phyloP scores from a whole-genome alignment of 2,888 invertebrate species.

The Clivina fossor region DNA sequence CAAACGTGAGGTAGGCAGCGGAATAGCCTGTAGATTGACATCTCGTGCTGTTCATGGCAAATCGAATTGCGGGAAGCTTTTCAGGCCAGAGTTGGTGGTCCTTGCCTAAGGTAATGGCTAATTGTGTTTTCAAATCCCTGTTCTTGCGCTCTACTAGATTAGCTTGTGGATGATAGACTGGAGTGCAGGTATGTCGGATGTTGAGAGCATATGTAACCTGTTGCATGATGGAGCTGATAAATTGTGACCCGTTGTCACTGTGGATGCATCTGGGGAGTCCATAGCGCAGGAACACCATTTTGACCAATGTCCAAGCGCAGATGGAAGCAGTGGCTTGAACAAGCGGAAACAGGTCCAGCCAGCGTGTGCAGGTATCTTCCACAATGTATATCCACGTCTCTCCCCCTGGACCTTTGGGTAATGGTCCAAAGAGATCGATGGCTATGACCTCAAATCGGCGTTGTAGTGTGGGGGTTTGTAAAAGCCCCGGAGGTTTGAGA shows the following conservation, averaged over 20 bases:
- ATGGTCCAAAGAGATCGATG: slow-evolving; percentile 34
- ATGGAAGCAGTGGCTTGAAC: slow-evolving; percentile 42
- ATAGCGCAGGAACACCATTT: no score
- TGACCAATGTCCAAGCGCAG: slow-evolving; percentile 41
- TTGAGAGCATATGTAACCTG: slow-evolving; percentile 45
- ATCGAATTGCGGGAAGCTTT: slow-evolving; percentile 38
- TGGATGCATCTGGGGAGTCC: no score
- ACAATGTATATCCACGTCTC: slow-evolving; percentile 36
- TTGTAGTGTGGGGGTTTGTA: no score
- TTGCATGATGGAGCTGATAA: no score
- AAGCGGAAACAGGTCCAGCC: slow-evolving; percentile 45
- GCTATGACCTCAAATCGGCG: slow-evolving; percentile 33
- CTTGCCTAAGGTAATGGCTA: slow-evolving; percentile 38
- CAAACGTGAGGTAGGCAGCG: slow-evolving; percentile 42
- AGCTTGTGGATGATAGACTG: slow-evolving; percentile 45
- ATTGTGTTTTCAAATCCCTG: slow-evolving; percentile 42
- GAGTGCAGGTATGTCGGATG: slow-evolving; percentile 41
- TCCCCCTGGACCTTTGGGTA: slow-evolving; percentile 31
- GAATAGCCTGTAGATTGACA: slow-evolving; percentile 37
- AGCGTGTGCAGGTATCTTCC: slow-evolving; percentile 18
- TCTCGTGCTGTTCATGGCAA: slow-evolving; percentile 40
- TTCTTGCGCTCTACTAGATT: slow-evolving; percentile 46
- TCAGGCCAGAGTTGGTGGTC: slow-evolving; percentile 41
- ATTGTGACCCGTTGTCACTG: no score
- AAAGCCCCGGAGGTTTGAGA: no score